phyloP scores from a whole-genome alignment of 2,888 invertebrate species.

The Microctonus hyperodae region DNA sequence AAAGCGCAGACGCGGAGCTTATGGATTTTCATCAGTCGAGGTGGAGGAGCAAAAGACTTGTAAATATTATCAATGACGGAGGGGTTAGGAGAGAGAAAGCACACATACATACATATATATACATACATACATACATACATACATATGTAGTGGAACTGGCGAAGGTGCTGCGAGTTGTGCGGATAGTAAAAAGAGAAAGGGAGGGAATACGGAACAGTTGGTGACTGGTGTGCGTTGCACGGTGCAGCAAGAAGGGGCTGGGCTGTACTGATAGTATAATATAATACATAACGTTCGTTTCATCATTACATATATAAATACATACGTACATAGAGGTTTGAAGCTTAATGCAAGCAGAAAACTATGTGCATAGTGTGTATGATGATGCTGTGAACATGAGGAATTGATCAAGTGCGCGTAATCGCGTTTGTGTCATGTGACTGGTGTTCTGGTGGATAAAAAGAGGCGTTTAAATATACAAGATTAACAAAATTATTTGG shows the following conservation, averaged over 20 bases:
- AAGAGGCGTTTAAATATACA: conserved; percentile 21
- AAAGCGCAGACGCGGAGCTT: conserved; percentile 60
- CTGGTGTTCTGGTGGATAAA: conserved; percentile 33
- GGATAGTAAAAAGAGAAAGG: conserved; percentile 21
- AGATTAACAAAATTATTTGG: neutral
- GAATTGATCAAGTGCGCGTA: conserved; percentile 39
- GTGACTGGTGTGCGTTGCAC: neutral
- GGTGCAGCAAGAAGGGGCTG: conserved; percentile 16
- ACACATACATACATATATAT: too few species aligned
- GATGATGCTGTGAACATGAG: conserved; percentile 19
- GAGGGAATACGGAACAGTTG: conserved; percentile 21
- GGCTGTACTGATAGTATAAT: conserved; percentile 10
- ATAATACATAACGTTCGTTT: too few species aligned
- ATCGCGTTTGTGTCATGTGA: conserved; percentile 44
- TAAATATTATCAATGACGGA: conserved; percentile 33
- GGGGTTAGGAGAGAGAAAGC: neutral
- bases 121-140: too few species aligned
- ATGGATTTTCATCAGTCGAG: conserved; percentile 58
- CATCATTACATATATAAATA: too few species aligned
- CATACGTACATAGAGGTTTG: too few species aligned
- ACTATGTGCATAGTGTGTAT: neutral
- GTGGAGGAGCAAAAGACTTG: conserved; percentile 27
- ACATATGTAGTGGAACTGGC: conserved; percentile 28
- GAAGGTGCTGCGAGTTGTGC: conserved; percentile 26
- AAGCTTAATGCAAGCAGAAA: neutral